Conservation (phyloP, 2,888 invertebrate genomes). For the Pachycephus smyrnensis region DNA sequence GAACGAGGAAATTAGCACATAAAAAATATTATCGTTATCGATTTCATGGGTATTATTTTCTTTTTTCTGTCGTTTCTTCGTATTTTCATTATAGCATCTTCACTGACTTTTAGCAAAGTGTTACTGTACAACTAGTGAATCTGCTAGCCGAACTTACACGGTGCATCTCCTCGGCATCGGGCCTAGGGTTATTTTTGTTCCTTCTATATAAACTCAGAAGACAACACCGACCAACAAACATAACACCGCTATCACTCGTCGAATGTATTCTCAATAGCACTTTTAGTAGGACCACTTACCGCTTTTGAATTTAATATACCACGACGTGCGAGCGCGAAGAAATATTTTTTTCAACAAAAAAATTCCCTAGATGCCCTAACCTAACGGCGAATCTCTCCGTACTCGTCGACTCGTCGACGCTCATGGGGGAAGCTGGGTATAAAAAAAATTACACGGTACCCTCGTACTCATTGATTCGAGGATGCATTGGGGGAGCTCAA, state of each 20-base stretch:
- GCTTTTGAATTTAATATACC: not conserved
- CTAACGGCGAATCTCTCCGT: not conserved
- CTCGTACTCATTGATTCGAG: not conserved
- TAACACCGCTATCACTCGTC: not conserved
- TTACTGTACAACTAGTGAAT: not conserved
- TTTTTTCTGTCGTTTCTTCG: not conserved
- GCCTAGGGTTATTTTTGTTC: conserved; percentile 55
- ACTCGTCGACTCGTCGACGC: not conserved
- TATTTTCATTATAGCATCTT: not conserved
- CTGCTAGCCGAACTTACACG: conserved; percentile 4
- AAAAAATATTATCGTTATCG: not conserved
- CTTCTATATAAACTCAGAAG: not conserved
- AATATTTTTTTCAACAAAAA: not conserved
- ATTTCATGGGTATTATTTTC: not conserved
- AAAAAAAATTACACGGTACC: not conserved
- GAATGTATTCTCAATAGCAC: not conserved
- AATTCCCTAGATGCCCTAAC: not conserved
- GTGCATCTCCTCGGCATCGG: conserved; percentile 42
- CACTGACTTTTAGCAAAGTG: not conserved
- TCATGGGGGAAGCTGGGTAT: not conserved
- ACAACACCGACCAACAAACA: not conserved
- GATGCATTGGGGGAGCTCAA: not conserved
- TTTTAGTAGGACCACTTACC: not conserved
- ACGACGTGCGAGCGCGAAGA: not conserved
- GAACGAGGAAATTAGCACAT: not conserved